Conservation (phyloP, 1,140 invertebrate genomes). For the Globodera rostochiensis region DNA sequence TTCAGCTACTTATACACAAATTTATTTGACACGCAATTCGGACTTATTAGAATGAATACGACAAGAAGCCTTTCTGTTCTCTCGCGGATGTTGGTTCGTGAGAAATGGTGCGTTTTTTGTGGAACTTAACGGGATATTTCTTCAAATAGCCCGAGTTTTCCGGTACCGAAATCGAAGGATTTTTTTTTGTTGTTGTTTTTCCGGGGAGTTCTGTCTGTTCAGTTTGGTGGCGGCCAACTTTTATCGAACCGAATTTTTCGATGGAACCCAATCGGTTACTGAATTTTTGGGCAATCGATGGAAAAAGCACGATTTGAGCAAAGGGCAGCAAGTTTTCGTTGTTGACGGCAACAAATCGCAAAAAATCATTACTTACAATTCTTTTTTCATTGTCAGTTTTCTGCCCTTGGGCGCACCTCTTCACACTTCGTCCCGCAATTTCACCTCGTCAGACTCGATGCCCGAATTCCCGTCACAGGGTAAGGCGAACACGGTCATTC, state of each 20-base stretch:
- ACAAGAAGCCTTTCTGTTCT: background rate
- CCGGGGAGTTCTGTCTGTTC: too few relatives aligned
- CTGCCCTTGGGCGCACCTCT: background rate
- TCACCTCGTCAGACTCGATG: background rate
- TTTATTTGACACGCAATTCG: background rate
- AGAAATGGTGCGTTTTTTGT: background rate
- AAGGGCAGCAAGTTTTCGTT: too few relatives aligned
- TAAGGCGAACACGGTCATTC: conserved; percentile 79
- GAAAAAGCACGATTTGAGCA: too few relatives aligned
- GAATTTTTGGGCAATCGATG: too few relatives aligned
- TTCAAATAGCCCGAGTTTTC: too few relatives aligned
- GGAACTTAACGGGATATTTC: background rate
- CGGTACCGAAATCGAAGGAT: background rate
- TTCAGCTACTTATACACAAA: background rate
- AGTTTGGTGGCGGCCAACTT: too few relatives aligned
- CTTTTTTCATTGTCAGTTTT: background rate
- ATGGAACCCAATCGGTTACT: too few relatives aligned
- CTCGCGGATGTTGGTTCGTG: background rate
- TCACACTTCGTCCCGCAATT: background rate
- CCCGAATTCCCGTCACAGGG: background rate
- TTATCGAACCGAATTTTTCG: too few relatives aligned
- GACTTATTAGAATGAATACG: background rate
- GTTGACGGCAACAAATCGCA: too few relatives aligned
- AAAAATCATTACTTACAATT: too few relatives aligned
- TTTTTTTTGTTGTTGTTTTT: too few relatives aligned